Base-by-base conservation (phyloP, 2,888 invertebrate genomes). In the Furcula furcula region DNA sequence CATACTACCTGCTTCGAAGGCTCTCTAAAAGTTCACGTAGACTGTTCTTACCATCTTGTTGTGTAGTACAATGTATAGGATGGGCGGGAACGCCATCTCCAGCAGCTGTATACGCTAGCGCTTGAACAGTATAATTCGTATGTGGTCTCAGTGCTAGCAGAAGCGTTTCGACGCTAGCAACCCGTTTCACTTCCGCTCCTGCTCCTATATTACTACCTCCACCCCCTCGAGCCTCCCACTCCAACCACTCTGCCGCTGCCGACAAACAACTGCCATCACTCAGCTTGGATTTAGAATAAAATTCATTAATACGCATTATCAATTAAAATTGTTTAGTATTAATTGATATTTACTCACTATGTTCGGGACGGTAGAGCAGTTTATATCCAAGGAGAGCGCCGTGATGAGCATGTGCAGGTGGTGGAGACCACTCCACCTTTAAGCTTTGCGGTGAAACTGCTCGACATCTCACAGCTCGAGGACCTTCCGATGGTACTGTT, bases 111-210 rank as follows among this genome's bases (percentile, higher is more conserved):
- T 94, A 96, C 5, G 96, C 96, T 60, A 95, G 76, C 3, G 96
- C 95, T 64, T 95, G 93, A 41, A 97, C 91, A 23, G 96, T 96
- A 76, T 97, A 97, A 84, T 97, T 97, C 36, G 96, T 95, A 73
- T 93, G 94, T 59, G 95, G 95, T 64, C 93, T 91, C 45, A 97
- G 82, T 3, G 94, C 94, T 55, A 95, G 94, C 49, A 96, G 83
- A 54, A 94, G 93, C 22, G 95, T 95, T 71, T 95, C 95, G 16
- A 93, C 91, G 55, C 94, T 94, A 28, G 94, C 92, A 22, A 94
- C 95, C 33, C 94, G 91, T 70, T 95, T 95, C 30, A 95, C 92
- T 77, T 95, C 95, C 37, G 93, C 92, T 34, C 91, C 86, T 43
- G 67, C 63, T 19, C 68, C 76, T 27, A 66, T 31, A 36, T 52